Percentiles rank a stretch among this genome's conserved stretches.
Evolutionary conservation across 2,113 vertebrate genomes (phyloP).

Genomic region (Odocoileus virginianus): DNA sequence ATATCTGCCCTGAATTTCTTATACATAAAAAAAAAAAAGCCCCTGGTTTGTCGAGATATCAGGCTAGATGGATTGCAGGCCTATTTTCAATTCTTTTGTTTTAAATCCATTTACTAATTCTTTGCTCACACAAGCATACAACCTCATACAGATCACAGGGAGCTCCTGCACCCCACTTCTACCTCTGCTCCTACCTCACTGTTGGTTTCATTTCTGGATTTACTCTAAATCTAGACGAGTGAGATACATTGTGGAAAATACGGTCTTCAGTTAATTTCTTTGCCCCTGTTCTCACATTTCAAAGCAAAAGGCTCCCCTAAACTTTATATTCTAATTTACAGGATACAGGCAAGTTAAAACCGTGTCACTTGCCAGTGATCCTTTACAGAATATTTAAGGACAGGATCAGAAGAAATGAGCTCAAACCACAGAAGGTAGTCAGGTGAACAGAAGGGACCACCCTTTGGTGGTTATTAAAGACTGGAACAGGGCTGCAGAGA

Average conservation of each 20-base stretch:
- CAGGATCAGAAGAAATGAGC: conserved; percentile 23
- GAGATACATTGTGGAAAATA: not conserved
- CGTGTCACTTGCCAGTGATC: not conserved
- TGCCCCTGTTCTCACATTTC: not conserved
- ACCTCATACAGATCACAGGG: conserved; percentile 56
- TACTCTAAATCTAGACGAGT: not conserved
- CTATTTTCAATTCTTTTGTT: conserved; percentile 78
- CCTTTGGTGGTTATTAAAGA: conserved; percentile 46
- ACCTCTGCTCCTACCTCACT: not conserved
- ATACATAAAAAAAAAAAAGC: conserved; percentile 29
- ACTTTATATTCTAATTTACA: conserved; percentile 38
- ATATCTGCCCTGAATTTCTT: conserved; percentile 75
- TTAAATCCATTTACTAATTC: conserved; percentile 73
- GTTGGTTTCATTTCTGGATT: not conserved
- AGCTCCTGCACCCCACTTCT: not conserved
- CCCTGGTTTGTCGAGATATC: conserved; percentile 71
- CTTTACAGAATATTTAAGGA: conserved; percentile 45
- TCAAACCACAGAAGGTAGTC: conserved; percentile 13
- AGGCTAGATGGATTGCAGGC: conserved; percentile 71
- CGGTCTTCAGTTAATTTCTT: not conserved
- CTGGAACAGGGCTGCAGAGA: conserved; percentile 34
- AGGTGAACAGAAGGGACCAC: conserved; percentile 23
- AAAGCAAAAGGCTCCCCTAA: not conserved
- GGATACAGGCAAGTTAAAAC: conserved; percentile 13
- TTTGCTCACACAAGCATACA: conserved; percentile 55